Conservation (phyloP, 2,888 invertebrate genomes). For the Belgica antarctica region DNA sequence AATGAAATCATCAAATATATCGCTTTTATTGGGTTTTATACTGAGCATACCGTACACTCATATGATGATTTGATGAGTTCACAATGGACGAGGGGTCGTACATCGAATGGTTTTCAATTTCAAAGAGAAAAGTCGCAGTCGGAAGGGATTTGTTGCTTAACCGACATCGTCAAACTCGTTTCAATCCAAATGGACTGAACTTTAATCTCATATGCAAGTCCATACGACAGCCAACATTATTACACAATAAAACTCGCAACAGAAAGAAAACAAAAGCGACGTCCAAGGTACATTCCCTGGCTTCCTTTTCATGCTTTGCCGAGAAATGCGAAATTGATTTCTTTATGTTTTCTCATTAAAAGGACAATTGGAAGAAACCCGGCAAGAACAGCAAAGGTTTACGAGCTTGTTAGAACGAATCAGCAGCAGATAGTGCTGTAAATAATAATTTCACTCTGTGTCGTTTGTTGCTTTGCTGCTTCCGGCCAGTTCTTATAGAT, state of each 20-base stretch:
- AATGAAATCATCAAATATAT: constrained; percentile 16
- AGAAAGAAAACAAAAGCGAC: not conserved
- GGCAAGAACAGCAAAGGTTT: not conserved
- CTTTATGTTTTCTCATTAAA: constrained; percentile 24
- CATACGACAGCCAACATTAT: not conserved
- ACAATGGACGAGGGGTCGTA: not conserved
- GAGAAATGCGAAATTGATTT: constrained; percentile 14
- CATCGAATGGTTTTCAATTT: constrained; percentile 25
- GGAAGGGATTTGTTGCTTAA: not conserved
- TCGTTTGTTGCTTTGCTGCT: not conserved
- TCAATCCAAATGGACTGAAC: not conserved
- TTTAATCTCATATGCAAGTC: not conserved
- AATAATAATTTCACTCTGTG: constrained; percentile 16
- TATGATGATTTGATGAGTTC: constrained; percentile 14
- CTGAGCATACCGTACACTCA: constrained; percentile 6
- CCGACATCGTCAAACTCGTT: not conserved
- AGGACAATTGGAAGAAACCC: constrained; percentile 8
- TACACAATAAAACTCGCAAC: constrained; percentile 4
- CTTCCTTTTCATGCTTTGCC: constrained; percentile 4
- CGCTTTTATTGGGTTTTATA: constrained; percentile 12
- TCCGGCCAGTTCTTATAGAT: constrained; percentile 17
- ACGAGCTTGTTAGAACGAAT: not conserved
- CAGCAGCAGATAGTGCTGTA: constrained; percentile 12
- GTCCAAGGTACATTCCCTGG: constrained; percentile 23
- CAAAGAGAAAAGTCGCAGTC: constrained; percentile 6